Evolutionary conservation across 2,113 vertebrate species (phyloP), one percentile per base, ranked within the genome.

Genomic region (Mustela nigripes): DNA sequence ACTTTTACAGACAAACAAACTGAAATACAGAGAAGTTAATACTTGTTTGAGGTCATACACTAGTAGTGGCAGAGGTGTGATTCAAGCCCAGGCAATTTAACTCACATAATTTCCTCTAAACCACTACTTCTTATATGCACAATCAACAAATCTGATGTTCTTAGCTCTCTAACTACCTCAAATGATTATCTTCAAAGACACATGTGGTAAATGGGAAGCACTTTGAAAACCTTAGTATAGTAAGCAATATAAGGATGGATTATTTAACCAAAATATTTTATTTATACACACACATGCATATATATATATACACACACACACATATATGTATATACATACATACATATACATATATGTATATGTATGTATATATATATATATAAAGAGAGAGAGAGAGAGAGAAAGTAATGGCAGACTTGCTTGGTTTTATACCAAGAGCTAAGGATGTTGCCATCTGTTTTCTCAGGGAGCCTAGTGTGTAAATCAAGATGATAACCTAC

Each of bases 151-250:
- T 28, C 4, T 16, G 2, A 39, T 79, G 2, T 53, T 42, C 4
- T 45, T 33, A 88, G 31, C 9, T 84, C 21, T 74, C 18, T 12
- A 82, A 16, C 22, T 79, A 56, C n/a, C 5, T 50, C 12, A 85
- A 1, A 10, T 50, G 28, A 39, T 65, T 76, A n/a, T 95, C 33
- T 89, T 83, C n/a, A 97, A 69, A 95, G 14, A 83, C 62, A 80
- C 50, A 5, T 74, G 48, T 87, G 69, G 85, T 87, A 7, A 94
- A 84, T 26, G n/a, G 36, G 24, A 84, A 83, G 24, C 18, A 42
- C n/a, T 83, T 93, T 71, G 73, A 94, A 89, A 76, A 89, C 21
- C 62, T 69, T 16, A 85, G 45, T 85, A 5, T 39, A 53, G 16
- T 28, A 89, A 89, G 36, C 28, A 89, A 79, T 60, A 9, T 89